These are phyloP conservation scores for Porites evermanni DNA, from an alignment of 92 coral and sea anemone genomes.

Conservation along the genomic window DNA sequence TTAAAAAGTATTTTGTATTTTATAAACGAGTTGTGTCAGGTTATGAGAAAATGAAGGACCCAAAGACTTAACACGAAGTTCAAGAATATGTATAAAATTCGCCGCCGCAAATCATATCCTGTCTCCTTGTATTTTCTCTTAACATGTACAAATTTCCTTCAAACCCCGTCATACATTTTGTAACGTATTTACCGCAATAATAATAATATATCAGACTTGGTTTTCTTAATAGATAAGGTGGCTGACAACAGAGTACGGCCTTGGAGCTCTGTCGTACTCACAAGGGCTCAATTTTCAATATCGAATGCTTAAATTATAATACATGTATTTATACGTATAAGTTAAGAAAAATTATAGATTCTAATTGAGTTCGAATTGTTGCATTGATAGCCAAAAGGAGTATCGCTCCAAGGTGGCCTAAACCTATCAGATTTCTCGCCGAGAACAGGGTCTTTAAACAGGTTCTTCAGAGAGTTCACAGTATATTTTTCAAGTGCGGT, in stretches of 20 bases:
- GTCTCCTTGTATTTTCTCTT: constrained; percentile 1
- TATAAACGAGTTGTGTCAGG: constrained; percentile 24
- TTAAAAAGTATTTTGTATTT: constrained; percentile 38
- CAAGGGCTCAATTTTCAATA: not conserved
- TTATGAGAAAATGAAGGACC: constrained; percentile 19
- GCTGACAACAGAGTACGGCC: too few species aligned
- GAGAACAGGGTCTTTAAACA: not conserved
- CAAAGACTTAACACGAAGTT: not conserved
- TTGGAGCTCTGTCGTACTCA: too few species aligned
- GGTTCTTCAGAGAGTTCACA: constrained; percentile 4
- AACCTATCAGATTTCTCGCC: not conserved
- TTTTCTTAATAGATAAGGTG: too few species aligned
- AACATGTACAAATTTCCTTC: not conserved
- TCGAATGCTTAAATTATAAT: too few species aligned
- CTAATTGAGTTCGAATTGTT: not conserved
- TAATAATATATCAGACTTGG: too few species aligned
- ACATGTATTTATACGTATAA: not conserved
- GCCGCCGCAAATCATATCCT: not conserved
- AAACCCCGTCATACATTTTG: constrained; percentile 2
- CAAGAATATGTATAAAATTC: not conserved
- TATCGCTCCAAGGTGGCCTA: not conserved
- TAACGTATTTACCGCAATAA: too few species aligned
- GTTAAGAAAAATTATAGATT: not conserved
- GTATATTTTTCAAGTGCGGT: not conserved
- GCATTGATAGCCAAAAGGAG: not conserved